Conservation (phyloP, 2,113 vertebrate species). For the Clupea harengus region DNA sequence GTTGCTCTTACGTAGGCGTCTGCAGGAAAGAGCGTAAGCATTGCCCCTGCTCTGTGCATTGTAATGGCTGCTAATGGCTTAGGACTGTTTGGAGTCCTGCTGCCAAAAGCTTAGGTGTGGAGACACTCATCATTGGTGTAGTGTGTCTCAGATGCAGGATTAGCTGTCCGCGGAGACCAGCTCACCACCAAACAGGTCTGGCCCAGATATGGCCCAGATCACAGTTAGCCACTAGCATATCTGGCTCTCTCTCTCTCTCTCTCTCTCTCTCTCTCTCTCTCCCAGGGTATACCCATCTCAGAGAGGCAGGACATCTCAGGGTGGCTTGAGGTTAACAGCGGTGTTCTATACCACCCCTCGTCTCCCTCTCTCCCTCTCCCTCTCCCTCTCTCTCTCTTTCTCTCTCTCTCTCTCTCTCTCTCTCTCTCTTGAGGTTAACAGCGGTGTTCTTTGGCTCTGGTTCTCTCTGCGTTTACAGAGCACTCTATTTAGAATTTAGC, state of each 20-base stretch:
- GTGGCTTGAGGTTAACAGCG: neutral
- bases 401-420: too few species aligned
- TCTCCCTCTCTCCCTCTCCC: too few species aligned
- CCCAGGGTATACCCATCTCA: neutral
- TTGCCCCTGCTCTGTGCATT: neutral
- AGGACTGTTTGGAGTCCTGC: neutral
- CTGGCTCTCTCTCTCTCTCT: too few species aligned
- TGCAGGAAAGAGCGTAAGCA: neutral
- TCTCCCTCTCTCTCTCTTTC: too few species aligned
- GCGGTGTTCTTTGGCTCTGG: neutral
- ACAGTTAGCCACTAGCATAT: too few species aligned
- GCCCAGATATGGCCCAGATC: neutral
- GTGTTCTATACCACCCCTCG: too few species aligned
- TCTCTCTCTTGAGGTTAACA: neutral
- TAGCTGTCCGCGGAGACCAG: neutral
- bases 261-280: neutral
- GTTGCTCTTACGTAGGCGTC: neutral
- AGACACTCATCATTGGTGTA: neutral
- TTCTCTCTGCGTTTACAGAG: neutral
- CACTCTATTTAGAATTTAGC: neutral
- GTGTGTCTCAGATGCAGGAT: neutral
- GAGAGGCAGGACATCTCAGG: neutral
- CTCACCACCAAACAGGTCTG: neutral
- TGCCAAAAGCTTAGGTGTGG: neutral
- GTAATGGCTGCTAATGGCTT: neutral